Base-by-base conservation (phyloP, 2,888 invertebrate species). In the Lycocerus yunnanus region DNA sequence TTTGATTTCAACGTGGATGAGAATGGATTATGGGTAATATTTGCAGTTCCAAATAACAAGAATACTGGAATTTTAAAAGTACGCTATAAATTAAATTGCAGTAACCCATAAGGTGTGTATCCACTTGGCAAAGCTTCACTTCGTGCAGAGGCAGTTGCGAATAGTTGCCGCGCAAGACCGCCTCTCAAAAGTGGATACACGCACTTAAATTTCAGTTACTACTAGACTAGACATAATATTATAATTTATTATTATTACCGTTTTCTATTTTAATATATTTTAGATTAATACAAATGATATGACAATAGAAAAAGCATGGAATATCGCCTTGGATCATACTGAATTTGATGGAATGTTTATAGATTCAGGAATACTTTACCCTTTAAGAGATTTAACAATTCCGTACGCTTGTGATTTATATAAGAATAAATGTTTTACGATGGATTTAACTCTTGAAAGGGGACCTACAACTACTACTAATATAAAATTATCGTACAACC, bases 11-110 rank as follows among this genome's bases (percentile, higher is more conserved):
- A 18, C 13, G 65, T 15, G 1, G n/a, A 99, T 84, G 98, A 99
- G 85, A 98, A 98, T 84, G 99, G 98, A 10, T 89, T 99, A 8
- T 99, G 99, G 99, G 93, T 95, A 4, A 94, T 98, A 79, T 98
- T 97, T 84, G 93, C 94, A 1, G 91, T 95, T 43, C 91, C 92
- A 65, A 89, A 91, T 21, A 93, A 93, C 0, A 95, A 95, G 84
- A 94, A 95, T 83, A 95, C 96, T 0, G 93, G 96, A 9, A 94
- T 97, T 20, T 92, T 95, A 81, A 97, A 97, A 91, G 92, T 94
- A 83, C 83, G 72, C 78, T 2, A n/a, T 3, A 14, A 20, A 20
- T 20, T 20, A 6, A 1, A 4, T 4, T 20, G 2, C 5, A 1
- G 5, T 2, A 20, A 20, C 2, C 4, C 4, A 2, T n/a, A n/a